Evolutionary conservation across 2,888 invertebrate species (phyloP).

Genomic region (Trimorus sp.): DNA sequence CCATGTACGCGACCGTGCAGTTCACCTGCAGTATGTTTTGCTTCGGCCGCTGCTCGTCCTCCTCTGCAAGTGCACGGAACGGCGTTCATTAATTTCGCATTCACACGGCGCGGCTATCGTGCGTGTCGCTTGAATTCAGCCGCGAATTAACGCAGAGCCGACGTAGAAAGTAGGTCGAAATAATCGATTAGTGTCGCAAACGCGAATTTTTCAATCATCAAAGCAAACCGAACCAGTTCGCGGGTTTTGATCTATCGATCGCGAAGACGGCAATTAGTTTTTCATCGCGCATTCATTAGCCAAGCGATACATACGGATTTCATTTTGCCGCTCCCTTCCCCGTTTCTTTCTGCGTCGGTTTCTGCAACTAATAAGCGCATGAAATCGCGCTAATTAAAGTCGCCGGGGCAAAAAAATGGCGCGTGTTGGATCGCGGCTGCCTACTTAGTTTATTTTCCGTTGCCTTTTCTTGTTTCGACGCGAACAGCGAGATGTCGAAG

Average conservation of each 20-base stretch:
- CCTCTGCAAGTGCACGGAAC: slow-evolving; percentile 38
- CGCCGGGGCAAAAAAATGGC: background rate
- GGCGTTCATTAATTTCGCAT: slow-evolving; percentile 17
- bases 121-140: no score
- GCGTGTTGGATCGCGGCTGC: slow-evolving; percentile 76
- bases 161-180: slow-evolving; percentile 15
- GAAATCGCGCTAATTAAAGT: slow-evolving; percentile 20
- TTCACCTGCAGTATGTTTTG: slow-evolving; percentile 84
- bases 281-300: slow-evolving; percentile 42
- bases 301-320: no score
- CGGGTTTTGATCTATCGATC: slow-evolving; percentile 37
- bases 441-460: slow-evolving; percentile 88
- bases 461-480: slow-evolving; percentile 87
- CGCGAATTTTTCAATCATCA: slow-evolving; percentile 22
- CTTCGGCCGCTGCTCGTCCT: slow-evolving; percentile 48
- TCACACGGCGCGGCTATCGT: background rate
- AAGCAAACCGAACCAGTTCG: slow-evolving; percentile 15
- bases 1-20: slow-evolving; percentile 95
- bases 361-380: slow-evolving; percentile 22
- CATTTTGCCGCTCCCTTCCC: no score
- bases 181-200: slow-evolving; percentile 15
- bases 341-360: slow-evolving; percentile 2
- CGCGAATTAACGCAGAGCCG: no score
- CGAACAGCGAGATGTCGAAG: slow-evolving; percentile 86
- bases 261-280: slow-evolving; percentile 35